Evolutionary conservation across 2,797 vertebrate genomes (phyloP).

Genomic region (Macrochelys suwanniensis): DNA sequence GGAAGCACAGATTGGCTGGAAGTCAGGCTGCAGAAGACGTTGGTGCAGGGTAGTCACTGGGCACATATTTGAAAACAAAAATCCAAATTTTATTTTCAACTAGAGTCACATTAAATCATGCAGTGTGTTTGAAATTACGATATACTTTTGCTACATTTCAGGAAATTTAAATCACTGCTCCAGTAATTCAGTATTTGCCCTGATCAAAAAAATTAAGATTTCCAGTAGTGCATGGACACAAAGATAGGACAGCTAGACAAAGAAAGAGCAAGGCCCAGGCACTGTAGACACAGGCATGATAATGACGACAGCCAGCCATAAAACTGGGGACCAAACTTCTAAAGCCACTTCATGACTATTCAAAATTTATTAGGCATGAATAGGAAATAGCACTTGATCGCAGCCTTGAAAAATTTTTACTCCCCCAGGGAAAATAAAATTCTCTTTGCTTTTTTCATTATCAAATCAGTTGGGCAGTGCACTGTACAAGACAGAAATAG

Average conservation of each 20-base stretch:
- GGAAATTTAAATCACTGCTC: neutral
- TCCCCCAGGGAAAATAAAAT: neutral
- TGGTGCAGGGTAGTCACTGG: constrained; percentile 96
- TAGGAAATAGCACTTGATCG: neutral
- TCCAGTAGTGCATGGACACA: neutral
- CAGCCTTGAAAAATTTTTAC: neutral
- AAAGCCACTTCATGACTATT: neutral
- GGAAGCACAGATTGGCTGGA: constrained; percentile 94
- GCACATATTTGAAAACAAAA: neutral
- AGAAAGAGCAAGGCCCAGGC: neutral
- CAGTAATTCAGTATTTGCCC: neutral
- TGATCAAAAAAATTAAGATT: neutral
- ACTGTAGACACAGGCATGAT: fast-evolving
- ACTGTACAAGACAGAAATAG: neutral
- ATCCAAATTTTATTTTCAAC: neutral
- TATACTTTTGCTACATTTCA: neutral
- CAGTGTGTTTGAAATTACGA: neutral
- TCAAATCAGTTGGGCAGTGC: constrained; percentile 6
- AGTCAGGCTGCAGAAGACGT: constrained; percentile 96
- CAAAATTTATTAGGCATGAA: neutral
- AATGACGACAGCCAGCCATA: neutral
- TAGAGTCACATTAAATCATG: neutral
- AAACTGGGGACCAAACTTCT: neutral
- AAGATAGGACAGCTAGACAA: neutral
- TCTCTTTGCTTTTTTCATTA: constrained; percentile 18